These are phyloP conservation scores for Odontomachus brunneus DNA, from an alignment of 1,140 invertebrate genomes.

Conservation along the genomic window DNA sequence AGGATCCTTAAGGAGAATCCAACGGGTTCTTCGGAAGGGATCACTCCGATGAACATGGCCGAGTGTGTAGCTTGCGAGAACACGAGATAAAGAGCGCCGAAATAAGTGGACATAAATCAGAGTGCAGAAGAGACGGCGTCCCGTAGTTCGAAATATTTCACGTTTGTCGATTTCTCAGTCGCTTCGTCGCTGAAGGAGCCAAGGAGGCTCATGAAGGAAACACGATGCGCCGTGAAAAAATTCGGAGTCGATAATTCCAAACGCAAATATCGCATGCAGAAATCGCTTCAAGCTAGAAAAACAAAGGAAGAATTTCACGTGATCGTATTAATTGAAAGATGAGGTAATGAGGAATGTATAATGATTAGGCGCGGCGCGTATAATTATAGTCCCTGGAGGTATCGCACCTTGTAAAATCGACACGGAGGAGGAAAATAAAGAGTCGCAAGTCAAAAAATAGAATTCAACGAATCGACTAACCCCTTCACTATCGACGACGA, in stretches of 20 bases:
- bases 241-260: background rate
- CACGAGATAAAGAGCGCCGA: background rate
- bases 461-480: too few species aligned
- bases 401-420: too few species aligned
- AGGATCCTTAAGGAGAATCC: background rate
- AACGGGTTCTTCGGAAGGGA: constrained; percentile 1
- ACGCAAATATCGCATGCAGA: background rate
- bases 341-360: too few species aligned
- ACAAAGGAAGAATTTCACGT: too few species aligned
- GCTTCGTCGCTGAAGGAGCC: background rate
- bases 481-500: too few species aligned
- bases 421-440: too few species aligned
- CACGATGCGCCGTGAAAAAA: background rate
- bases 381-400: too few species aligned
- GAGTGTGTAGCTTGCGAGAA: background rate
- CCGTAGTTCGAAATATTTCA: background rate
- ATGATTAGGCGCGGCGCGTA: too few species aligned
- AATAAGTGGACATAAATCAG: background rate
- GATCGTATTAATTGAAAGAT: too few species aligned
- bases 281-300: background rate
- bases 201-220: background rate
- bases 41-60: background rate
- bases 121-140: background rate
- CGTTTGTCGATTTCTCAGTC: background rate
- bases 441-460: too few species aligned